Evolutionary conservation across 1,140 invertebrate genomes (phyloP).

Genomic region (Lordiphosa mommai): DNA sequence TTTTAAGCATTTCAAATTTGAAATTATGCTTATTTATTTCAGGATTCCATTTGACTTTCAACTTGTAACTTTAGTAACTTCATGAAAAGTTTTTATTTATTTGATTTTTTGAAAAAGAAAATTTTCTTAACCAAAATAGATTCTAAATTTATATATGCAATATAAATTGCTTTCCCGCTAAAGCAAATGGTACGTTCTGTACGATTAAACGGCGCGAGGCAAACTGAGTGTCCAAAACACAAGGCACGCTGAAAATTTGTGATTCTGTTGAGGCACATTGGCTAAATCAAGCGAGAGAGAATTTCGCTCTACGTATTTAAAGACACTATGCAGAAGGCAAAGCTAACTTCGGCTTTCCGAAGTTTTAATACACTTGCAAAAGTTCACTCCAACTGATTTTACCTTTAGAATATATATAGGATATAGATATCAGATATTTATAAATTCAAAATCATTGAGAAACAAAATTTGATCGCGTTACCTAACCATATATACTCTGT

Average conservation of each 20-base stretch:
- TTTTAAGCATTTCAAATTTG: not conserved
- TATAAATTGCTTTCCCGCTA: slow-evolving; percentile 24
- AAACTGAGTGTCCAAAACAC: slow-evolving; percentile 38
- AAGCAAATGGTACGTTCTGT: slow-evolving; percentile 10
- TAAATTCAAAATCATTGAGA: no score
- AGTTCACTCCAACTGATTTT: no score
- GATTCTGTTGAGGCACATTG: slow-evolving; percentile 2
- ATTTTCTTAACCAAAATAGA: slow-evolving; percentile 46
- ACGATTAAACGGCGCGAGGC: slow-evolving; percentile 18
- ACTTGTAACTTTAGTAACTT: not conserved
- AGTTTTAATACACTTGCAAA: no score
- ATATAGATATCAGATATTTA: no score
- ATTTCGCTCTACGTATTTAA: no score
- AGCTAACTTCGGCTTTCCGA: no score
- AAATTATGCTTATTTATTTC: no score
- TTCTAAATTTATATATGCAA: slow-evolving; percentile 55
- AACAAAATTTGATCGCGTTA: no score
- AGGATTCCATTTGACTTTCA: not conserved
- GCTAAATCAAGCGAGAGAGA: no score
- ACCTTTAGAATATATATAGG: no score
- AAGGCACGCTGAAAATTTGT: slow-evolving; percentile 40
- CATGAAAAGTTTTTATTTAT: not conserved
- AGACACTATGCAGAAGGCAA: no score
- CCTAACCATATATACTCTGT: no score
- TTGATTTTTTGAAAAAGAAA: not conserved